Base-by-base conservation (phyloP, 2,113 vertebrate genomes). In the Odontesthes bonariensis region DNA sequence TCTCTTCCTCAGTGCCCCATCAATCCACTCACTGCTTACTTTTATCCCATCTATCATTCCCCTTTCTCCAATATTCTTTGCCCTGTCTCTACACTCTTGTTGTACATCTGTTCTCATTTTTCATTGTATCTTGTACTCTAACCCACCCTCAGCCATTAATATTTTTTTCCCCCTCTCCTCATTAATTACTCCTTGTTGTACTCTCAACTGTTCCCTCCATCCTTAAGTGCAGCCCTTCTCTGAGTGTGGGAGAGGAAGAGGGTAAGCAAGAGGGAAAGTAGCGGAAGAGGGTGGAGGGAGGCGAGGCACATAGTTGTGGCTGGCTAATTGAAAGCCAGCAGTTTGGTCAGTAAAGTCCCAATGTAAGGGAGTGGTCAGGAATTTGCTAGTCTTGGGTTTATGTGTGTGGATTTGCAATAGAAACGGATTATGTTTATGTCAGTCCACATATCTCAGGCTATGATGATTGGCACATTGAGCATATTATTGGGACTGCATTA, bases 281-380 rank as follows among this genome's bases (percentile, higher is more conserved):
- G 73, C 66, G 82, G 88, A 91, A 88, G 86, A 89, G 91, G 89
- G 86, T 87, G 86, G 89, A 85, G 88, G 79, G 86, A 84, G 91
- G 89, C 86, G 81, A 90, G 90, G 87, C 89, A 64, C 92, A 91
- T 93, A 91, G 81, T 86, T 94, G 91, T 76, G 89, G 93, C 85
- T n/a, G 57, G 49, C 83, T 90, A 91, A 93, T 93, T 93, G 81
- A 88, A 92, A 92, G 88, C 81, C 86, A 59, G 82, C 76, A 49
- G 72, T 85, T 79, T 75, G 86, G 86, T 88, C 87, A 81, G 84
- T 82, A 42, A 75, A 87, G 82, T 84, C 86, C 69, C 79, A 40
- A 20, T 19, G n/a, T 70, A 77, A 80, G 84, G 89, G 89, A 88
- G 91, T 77, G 91, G 78, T 84, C 83, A 77, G 66, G 77, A 84